These are phyloP conservation scores for Lagopus leucura DNA, from an alignment of 2,113 vertebrate species.

Conservation along the genomic window DNA sequence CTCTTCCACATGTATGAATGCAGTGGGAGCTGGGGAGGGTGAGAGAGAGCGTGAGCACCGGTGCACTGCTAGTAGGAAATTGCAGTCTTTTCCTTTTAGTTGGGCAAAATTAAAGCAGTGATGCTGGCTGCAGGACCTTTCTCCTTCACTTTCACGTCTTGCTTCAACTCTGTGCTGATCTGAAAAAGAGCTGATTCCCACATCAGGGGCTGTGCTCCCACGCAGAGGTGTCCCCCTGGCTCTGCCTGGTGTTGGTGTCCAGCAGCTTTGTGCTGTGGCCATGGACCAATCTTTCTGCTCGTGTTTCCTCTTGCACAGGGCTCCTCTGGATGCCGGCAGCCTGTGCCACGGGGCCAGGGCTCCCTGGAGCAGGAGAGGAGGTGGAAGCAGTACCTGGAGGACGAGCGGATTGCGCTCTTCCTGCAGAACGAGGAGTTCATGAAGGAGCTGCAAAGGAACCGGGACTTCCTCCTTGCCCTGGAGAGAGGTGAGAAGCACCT, in stretches of 20 bases:
- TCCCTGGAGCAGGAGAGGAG: constrained; percentile 87
- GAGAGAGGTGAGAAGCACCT: constrained; percentile 85
- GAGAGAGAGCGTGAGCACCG: background rate
- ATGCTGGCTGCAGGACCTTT: background rate
- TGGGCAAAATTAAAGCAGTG: background rate
- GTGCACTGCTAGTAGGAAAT: background rate
- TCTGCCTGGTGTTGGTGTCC: background rate
- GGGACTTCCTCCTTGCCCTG: constrained; percentile 94
- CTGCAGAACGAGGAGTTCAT: constrained; percentile 98
- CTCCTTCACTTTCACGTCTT: background rate
- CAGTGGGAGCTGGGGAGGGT: background rate
- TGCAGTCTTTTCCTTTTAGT: background rate
- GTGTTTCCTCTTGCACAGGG: constrained; percentile 31
- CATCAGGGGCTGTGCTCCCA: rapidly evolving
- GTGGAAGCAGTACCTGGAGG: constrained; percentile 95
- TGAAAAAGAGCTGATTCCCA: background rate
- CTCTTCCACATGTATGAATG: background rate
- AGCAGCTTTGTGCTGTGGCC: background rate
- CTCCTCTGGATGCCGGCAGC: constrained; percentile 68
- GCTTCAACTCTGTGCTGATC: rapidly evolving
- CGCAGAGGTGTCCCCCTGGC: rapidly evolving
- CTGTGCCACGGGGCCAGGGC: background rate
- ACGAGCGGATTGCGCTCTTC: constrained; percentile 94
- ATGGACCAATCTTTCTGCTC: rapidly evolving
- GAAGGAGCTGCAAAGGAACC: constrained; percentile 95